Base-by-base conservation (phyloP, 1,140 invertebrate genomes). In the Aleiodes sp. region DNA sequence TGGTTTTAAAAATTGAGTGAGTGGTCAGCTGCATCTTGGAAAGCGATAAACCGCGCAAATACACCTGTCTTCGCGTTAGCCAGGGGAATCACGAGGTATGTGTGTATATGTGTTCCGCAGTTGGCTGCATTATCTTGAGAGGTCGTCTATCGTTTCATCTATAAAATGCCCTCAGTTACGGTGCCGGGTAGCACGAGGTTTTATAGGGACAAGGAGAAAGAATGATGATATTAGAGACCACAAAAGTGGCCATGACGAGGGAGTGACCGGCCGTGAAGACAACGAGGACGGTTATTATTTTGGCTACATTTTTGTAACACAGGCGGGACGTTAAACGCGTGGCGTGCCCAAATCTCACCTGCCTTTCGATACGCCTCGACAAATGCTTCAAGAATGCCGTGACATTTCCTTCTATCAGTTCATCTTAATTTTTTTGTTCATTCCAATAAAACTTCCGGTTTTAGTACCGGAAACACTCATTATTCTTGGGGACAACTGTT, bases 131-230 rank as follows among this genome's bases (percentile, higher is more conserved):
- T 46, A 57, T 69, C 69, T 69, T 63, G n/a, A 64, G 6, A 69
- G 71, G 37, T 67, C 14, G 39, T 76, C 76, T 79, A 79, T 78
- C 76, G 72, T 31, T 57, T 72, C 64, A 80, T 78, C 78, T 80
- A 79, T 80, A 73, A 78, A 80, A 80, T 79, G 74, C 73, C 62
- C 26, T 31, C 14, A 9, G 65, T 29, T 7, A 59, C 72, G 71
- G 77, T 76, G 77, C 70, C 71, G 28, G 8, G 26, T 60, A 35
- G 28, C 19, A 31, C 12, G n/a, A 10, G 8, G 10, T 41, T n/a
- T n/a, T n/a, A n/a, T n/a, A n/a, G n/a, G n/a, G n/a, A n/a, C n/a
- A n/a, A n/a, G n/a, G n/a, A 41, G 3, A 60, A 24, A 46, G 21
- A 52, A 43, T 33, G 14, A 37, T 10, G 37, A 39, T 43, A 16